Evolutionary conservation across 2,888 invertebrate species (phyloP).

Genomic region (Empis livida): DNA sequence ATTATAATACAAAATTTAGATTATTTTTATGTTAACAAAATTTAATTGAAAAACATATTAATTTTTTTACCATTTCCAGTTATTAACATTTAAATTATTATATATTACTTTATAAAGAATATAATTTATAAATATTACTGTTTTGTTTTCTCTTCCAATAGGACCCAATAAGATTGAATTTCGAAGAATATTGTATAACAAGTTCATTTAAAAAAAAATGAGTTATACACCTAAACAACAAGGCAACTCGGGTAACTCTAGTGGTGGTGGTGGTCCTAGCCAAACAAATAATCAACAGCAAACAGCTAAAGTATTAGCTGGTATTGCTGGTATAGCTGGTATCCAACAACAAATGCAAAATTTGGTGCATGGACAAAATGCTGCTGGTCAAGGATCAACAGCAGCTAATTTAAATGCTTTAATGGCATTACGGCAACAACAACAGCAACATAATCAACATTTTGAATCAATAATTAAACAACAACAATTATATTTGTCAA

Average conservation of each 20-base stretch:
- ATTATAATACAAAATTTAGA: too few relatives aligned
- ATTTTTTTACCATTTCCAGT: too few relatives aligned
- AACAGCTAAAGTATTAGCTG: slow-evolving; percentile 22
- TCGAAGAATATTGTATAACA: background rate
- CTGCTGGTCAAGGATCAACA: slow-evolving; percentile 20
- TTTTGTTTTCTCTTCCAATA: background rate
- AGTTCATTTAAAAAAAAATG: slow-evolving; percentile 2
- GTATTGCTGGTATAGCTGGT: slow-evolving; percentile 13
- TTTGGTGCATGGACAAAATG: slow-evolving; percentile 22
- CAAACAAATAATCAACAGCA: slow-evolving; percentile 18
- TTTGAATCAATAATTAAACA: slow-evolving; percentile 19
- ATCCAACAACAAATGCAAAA: slow-evolving; percentile 27
- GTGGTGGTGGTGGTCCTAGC: slow-evolving; percentile 17
- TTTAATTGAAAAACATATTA: too few relatives aligned
- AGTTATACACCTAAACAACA: slow-evolving; percentile 12
- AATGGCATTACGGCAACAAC: slow-evolving; percentile 16
- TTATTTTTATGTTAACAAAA: too few relatives aligned
- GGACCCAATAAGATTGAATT: background rate
- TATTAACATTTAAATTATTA: too few relatives aligned
- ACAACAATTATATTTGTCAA: slow-evolving; percentile 18
- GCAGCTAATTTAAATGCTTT: slow-evolving; percentile 21
- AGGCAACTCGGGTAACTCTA: slow-evolving; percentile 14
- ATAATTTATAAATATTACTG: background rate
- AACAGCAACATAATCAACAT: slow-evolving; percentile 21
- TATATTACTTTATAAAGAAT: too few relatives aligned